Evolutionary conservation across 2,888 invertebrate species (phyloP), one percentile per base, ranked within the genome.

Genomic region (Diogma glabrata): DNA sequence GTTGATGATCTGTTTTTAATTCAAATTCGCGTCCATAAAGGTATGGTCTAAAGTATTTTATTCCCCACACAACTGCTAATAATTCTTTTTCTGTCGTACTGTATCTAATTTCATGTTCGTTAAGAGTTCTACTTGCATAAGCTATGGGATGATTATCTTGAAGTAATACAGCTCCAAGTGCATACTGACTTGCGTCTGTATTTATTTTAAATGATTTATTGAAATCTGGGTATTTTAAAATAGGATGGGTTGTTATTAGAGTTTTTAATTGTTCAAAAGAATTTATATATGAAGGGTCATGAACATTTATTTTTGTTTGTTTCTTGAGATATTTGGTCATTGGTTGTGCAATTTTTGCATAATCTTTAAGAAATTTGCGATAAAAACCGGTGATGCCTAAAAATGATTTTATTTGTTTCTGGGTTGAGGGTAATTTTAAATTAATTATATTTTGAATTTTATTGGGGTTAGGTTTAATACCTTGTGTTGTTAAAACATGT

Each of bases 1-100:
- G 53, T 48, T 57, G 55, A 30, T 55, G 55, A 48, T 58, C 55
- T 4, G 54, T 54, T n/a, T n/a, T n/a, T 51, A 54, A 51, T 23
- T 40, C 17, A 17, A 40, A 40, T 17, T 3, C 9, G n/a, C 17
- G 3, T n/a, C n/a, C n/a, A n/a, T n/a, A n/a, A n/a, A n/a, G n/a
- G n/a, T n/a, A n/a, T n/a, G n/a, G 36, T 36, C 36, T 36, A 14
- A 36, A 36, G 17, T 36, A 36, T 36, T 36, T 36, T 2, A 36
- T 17, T 2, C 16, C 36, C 36, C 36, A 36, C 6, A 36, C 36
- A 5, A 3, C 51, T 5, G 52, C 47, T n/a, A 50, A 20, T 12
- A 50, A 22, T 12, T 52, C 52, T 38, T 50, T 52, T 47, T 50
- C 52, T 4, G 28, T 47, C 12, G 50, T 33, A 7, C 6, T 10